Evolutionary conservation across 2,113 vertebrate species (phyloP).

Genomic region (human): DNA sequence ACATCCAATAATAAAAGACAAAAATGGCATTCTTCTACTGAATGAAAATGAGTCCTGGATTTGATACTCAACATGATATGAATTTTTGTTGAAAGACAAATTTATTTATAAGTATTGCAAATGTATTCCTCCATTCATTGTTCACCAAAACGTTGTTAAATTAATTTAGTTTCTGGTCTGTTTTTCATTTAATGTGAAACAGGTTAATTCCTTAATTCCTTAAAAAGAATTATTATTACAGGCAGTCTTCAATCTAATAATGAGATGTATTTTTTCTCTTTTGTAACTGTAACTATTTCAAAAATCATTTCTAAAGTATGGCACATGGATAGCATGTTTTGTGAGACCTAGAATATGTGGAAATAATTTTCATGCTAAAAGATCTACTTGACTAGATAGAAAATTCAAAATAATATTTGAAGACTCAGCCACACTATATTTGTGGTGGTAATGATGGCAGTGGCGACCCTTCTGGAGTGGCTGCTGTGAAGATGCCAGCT

Average conservation of each 20-base stretch:
- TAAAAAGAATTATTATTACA: background rate
- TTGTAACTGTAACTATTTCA: background rate
- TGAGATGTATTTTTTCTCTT: background rate
- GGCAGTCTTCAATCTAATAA: background rate
- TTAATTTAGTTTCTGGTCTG: background rate
- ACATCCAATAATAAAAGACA: background rate
- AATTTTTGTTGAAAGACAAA: background rate
- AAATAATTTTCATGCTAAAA: background rate
- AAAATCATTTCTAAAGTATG: background rate
- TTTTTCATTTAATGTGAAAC: background rate
- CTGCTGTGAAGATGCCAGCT: too few relatives aligned
- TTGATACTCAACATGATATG: background rate
- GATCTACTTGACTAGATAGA: background rate
- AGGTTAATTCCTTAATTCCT: background rate
- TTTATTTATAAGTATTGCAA: background rate
- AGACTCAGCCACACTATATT: background rate
- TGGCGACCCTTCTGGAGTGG: too few relatives aligned
- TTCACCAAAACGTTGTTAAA: background rate
- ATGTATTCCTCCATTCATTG: background rate
- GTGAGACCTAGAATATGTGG: background rate
- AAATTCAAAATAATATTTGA: background rate
- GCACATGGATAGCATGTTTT: background rate
- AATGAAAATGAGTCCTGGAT: background rate
- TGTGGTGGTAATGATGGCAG: background rate
- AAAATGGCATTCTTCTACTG: background rate